These are phyloP conservation scores for Charaxes varanes DNA, from an alignment of 1,140 invertebrate genomes.

Conservation along the genomic window DNA sequence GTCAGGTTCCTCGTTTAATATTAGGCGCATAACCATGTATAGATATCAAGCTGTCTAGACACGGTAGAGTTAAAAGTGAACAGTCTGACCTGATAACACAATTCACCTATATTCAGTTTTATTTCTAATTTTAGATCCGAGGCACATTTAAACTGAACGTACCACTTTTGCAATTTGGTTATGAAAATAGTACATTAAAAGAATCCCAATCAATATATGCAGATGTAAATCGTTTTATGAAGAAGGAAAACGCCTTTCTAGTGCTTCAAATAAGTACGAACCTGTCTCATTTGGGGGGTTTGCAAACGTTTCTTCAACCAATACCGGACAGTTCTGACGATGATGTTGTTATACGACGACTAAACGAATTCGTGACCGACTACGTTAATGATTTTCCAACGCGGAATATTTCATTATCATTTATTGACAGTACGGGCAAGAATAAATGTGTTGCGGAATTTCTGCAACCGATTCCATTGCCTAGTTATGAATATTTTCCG, in stretches of 20 bases:
- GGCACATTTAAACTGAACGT: constrained; percentile 50
- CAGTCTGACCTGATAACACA: too few species aligned
- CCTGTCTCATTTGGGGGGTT: constrained; percentile 43
- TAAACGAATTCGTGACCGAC: constrained; percentile 48
- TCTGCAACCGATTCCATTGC: constrained; percentile 44
- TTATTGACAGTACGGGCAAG: constrained; percentile 47
- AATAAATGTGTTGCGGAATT: constrained; percentile 58
- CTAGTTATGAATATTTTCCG: constrained; percentile 38
- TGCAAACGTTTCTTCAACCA: constrained; percentile 42
- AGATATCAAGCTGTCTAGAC: too few species aligned
- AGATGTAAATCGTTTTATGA: constrained; percentile 43
- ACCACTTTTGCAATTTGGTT: constrained; percentile 53
- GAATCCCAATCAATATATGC: constrained; percentile 32
- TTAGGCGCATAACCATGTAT: too few species aligned
- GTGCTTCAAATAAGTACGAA: constrained; percentile 43
- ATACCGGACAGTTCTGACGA: constrained; percentile 30
- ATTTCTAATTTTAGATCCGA: constrained; percentile 42
- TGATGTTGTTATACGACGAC: constrained; percentile 44
- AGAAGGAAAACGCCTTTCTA: constrained; percentile 44
- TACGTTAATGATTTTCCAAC: constrained; percentile 54
- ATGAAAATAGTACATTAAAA: constrained; percentile 37
- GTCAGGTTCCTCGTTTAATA: too few species aligned
- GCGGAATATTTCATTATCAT: constrained; percentile 47
- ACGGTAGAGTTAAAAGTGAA: too few species aligned
- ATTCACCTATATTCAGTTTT: too few species aligned